A percentile compares a stretch with the other conserved stretches of the same genome.
phyloP scores from a whole-genome alignment of 2,113 vertebrate genomes.

The Chaetops frenatus region DNA sequence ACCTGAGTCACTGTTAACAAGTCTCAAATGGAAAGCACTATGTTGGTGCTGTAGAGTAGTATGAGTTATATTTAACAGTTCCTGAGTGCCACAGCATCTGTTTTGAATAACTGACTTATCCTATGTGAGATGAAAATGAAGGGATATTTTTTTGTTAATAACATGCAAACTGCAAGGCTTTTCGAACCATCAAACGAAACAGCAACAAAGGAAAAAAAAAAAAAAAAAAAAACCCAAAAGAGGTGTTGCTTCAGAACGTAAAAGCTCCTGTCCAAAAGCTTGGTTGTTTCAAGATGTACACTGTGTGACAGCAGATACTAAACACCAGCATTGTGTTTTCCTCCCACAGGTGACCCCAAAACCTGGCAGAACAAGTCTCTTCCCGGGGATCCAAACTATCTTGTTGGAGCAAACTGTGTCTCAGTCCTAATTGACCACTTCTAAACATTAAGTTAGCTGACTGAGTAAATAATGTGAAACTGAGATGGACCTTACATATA shows the following conservation, averaged over 20 bases:
- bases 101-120: neutral
- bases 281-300: constrained; percentile 56
- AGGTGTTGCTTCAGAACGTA: constrained; percentile 9
- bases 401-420: constrained; percentile 98
- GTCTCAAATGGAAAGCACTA: neutral
- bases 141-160: neutral
- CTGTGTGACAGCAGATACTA: constrained; percentile 60
- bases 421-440: constrained; percentile 99
- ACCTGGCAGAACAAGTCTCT: constrained; percentile 99
- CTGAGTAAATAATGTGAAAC: constrained; percentile 84
- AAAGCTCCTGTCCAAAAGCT: constrained; percentile 52
- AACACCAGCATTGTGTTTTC: constrained; percentile 66
- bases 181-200: neutral
- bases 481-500: constrained; percentile 66
- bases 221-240: neutral
- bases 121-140: neutral
- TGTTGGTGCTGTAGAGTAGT: neutral
- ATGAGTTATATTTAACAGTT: neutral
- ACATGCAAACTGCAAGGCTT: neutral
- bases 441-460: constrained; percentile 86
- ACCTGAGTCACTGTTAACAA: neutral
- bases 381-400: constrained; percentile 98
- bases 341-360: constrained; percentile 93
- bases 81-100: neutral
- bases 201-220: neutral